Evolutionary conservation across 2,888 invertebrate species (phyloP), one percentile per base, ranked within the genome.

Genomic region (Venusia cambrica): DNA sequence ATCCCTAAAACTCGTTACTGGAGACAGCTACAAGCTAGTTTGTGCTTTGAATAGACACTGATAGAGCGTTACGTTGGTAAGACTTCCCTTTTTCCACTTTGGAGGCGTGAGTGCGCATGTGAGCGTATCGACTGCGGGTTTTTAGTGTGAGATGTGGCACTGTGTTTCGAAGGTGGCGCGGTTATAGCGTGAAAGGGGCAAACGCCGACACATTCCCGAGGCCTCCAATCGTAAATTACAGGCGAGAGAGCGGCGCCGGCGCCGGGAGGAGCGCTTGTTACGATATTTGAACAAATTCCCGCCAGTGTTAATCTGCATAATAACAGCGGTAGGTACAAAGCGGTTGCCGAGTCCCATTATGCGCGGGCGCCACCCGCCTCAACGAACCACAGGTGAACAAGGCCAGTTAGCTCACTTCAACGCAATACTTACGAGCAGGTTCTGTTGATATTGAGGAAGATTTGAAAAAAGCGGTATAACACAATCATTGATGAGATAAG

Each of bases 261-360:
- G 85, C 80, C 73, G 76, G 72, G 74, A 77, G 81, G 74, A 74
- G 72, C 63, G 80, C 87, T 85, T 78, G 87, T 87, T 85, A 87
- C 80, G 85, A 83, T 85, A 81, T 84, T 81, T 84, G 85, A 83
- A 87, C 87, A 84, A 84, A 85, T 85, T 85, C 87, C 85, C 83
- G 83, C 67, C 81, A 83, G 85, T 85, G 87, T 84, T 84, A 84
- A 87, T 87, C 87, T 87, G 87, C 87, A 87, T 87, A 87, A 87
- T 87, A 85, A 84, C 80, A 84, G 78, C 83, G 75, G 72, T 74
- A 66, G 73, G 64, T 68, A 80, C 83, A 84, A 84, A 84, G 83
- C 77, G 73, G 62, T 72, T 67, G 83, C 85, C 79, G 84, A 74
- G 81, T 68, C 71, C 76, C 78, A 83, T 83, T 84, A 84, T 73